Percentiles rank a stretch among this genome's conserved stretches.
phyloP scores from a whole-genome alignment of 2,113 vertebrate species.

The Tautogolabrus adspersus region DNA sequence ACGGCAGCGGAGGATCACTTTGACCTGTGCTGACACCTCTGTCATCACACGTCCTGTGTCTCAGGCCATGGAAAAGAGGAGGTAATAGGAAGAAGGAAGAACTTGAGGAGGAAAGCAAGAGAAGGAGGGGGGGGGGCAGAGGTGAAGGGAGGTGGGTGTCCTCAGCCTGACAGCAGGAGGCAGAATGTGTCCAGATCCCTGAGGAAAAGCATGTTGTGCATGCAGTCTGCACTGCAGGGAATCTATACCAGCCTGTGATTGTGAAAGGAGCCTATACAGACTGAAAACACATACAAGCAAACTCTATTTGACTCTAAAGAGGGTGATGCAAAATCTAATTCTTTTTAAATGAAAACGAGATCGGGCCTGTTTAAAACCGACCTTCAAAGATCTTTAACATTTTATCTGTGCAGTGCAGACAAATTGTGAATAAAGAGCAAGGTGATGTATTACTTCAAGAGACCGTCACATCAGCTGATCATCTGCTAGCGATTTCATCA shows the following conservation, averaged over 20 bases:
- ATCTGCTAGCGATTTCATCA: conserved; percentile 55
- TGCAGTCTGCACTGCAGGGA: conserved; percentile 16
- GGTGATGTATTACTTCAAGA: conserved; percentile 39
- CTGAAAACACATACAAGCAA: conserved; percentile 22
- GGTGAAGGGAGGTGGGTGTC: conserved; percentile 48
- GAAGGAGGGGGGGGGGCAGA: not conserved
- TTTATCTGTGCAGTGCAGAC: conserved; percentile 30
- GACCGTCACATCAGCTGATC: conserved; percentile 38
- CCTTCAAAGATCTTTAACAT: conserved; percentile 38
- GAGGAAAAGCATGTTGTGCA: conserved; percentile 33
- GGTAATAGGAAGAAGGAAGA: conserved; percentile 43
- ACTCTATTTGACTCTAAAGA: conserved; percentile 22
- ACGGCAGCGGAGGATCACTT: conserved; percentile 82
- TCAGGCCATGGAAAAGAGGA: conserved; percentile 49
- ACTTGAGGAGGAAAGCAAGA: not conserved
- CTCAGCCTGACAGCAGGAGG: conserved; percentile 65
- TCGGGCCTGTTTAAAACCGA: conserved; percentile 22
- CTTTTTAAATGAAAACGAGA: conserved; percentile 31
- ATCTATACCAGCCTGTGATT: conserved; percentile 14
- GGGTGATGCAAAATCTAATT: conserved; percentile 12
- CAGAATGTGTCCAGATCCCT: conserved; percentile 63
- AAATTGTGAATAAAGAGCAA: conserved; percentile 37
- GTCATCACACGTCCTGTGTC: conserved; percentile 85
- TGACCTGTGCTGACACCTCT: conserved; percentile 89
- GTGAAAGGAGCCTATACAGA: conserved; percentile 1